Conservation (phyloP, 2,797 vertebrate species). For the Diceros bicornis region DNA sequence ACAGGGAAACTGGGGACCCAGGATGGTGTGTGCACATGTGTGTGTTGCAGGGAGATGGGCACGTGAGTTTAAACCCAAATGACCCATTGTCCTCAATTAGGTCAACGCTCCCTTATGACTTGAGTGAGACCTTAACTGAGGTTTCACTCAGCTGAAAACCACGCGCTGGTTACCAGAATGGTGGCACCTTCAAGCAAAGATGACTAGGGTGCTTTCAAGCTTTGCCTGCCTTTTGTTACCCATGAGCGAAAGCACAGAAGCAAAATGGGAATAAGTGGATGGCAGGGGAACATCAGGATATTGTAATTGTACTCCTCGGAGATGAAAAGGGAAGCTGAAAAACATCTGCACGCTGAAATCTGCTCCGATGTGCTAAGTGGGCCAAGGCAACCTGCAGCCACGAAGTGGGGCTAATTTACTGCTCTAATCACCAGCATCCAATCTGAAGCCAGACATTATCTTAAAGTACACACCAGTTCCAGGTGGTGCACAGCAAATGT, state of each 20-base stretch:
- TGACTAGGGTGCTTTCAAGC: not conserved
- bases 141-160: not conserved
- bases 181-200: constrained; percentile 48
- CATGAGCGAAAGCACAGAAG: constrained; percentile 39
- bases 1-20: not conserved
- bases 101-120: not conserved
- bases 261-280: constrained; percentile 75
- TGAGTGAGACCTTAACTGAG: not conserved
- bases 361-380: constrained; percentile 78
- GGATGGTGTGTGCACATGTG: not conserved
- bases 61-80: not conserved
- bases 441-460: constrained; percentile 85
- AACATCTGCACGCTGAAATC: constrained; percentile 85
- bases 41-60: not conserved
- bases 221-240: constrained; percentile 59
- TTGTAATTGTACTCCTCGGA: constrained; percentile 77
- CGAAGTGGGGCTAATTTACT: constrained; percentile 84
- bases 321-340: constrained; percentile 79
- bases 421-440: constrained; percentile 84
- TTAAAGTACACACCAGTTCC: constrained; percentile 84
- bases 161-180: not conserved
- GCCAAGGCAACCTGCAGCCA: constrained; percentile 81
- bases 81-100: not conserved
- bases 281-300: constrained; percentile 68
- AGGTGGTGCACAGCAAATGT: constrained; percentile 83